Base-by-base conservation (phyloP, 2,888 invertebrate species). In the Drosophila acutilabella region DNA sequence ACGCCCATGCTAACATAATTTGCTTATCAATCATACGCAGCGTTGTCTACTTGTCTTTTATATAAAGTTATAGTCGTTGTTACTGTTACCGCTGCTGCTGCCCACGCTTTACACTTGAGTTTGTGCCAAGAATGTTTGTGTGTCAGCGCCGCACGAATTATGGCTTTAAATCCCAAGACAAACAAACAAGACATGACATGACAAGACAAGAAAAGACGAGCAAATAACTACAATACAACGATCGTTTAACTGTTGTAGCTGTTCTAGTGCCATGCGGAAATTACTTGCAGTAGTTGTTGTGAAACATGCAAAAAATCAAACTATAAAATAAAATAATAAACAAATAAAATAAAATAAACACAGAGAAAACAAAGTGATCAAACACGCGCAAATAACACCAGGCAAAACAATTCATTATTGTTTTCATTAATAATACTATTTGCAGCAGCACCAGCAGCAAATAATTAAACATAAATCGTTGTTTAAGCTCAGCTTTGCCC, bases 1-100 rank as follows among this genome's bases (percentile, higher is more conserved):
- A 73, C 70, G 65, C 71, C 71, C 62, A 66, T 56, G 53, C 57
- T 53, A 20, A 14, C 18, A 54, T 74, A 77, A 69, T 68, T 85
- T 60, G 84, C 88, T 89, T 84, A 85, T 85, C 89, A 88, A 89
- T 85, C 88, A 89, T 87, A 85, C 89, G 89, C 78, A 75, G 36
- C 50, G 59, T 67, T 79, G 69, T 68, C 65, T 53, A 53, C 53
- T 38, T 58, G 40, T 56, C 23, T 48, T 26, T 57, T 23, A 23
- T 51, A 30, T 13, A 36, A 8, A 13, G 13, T 36, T 36, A 11
- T 36, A 13, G 36, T 13, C 13, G 36, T 13, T 47, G 30, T 3
- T 51, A 2, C 26, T 30, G 30, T 30, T 30, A 10, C 47, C 14
- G 40, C 42, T 20, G 40, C 42, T 42, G 40, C 50, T 70, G 41